Evolutionary conservation across 2,113 vertebrate genomes (phyloP), one percentile per base, ranked within the genome.

Genomic region (Austrofundulus limnaeus): DNA sequence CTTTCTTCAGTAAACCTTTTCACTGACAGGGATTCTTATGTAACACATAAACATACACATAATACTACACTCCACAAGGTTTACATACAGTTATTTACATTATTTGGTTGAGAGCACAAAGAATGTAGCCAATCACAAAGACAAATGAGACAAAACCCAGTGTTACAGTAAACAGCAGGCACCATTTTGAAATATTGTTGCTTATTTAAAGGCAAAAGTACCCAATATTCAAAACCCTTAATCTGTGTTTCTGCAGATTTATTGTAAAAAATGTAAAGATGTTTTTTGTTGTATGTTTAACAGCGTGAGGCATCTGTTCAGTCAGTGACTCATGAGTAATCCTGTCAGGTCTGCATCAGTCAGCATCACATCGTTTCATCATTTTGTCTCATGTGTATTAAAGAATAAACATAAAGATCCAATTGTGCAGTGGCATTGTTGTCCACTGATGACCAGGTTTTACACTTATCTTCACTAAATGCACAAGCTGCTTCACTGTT

Each of bases 71-170:
- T 53, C 48, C 15, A 41, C 37, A 77, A 48, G 80, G 20, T 28
- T 21, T 11, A 21, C 14, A 49, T 19, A 25, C 3, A 2, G 20
- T 37, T 56, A 64, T 71, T 64, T 61, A 63, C 8, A 49, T 54
- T 21, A 50, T 25, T 52, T 47, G 66, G 61, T 17, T 38, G 11
- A 50, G 15, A 24, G 16, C 45, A 3, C n/a, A n/a, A n/a, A n/a
- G n/a, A n/a, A n/a, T n/a, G n/a, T 92, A 92, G 87, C 57, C 63
- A 76, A 81, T 81, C 84, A 89, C 81, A 85, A 16, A 34, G 51
- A 68, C 31, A 47, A 56, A 59, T 53, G 24, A 51, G 21, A 49
- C 60, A 61, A 39, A 38, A 61, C 37, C 68, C 61, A 31, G 58
- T 68, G 42, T 49, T 61, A 64, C 24, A 67, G 46, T 64, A 76